These are phyloP conservation scores for Planiliza haematocheilus DNA, from an alignment of 2,113 vertebrate species.

Conservation along the genomic window DNA sequence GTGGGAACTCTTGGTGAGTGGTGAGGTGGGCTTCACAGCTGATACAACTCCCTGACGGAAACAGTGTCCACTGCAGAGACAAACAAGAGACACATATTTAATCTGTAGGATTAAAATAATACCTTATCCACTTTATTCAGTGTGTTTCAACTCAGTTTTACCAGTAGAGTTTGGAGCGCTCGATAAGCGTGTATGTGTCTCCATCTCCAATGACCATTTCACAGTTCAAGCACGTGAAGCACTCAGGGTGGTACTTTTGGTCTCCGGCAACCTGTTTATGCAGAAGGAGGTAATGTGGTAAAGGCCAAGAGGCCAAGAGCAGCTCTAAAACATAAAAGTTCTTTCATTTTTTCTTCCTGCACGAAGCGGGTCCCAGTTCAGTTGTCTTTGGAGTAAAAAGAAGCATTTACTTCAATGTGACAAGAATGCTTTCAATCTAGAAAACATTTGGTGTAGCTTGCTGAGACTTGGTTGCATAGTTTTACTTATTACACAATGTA, in stretches of 20 bases:
- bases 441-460: conserved; percentile 19
- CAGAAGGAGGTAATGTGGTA: neutral
- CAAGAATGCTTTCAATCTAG: conserved; percentile 58
- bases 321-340: neutral
- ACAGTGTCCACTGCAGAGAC: conserved; percentile 87
- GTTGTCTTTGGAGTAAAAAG: too few species aligned
- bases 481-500: conserved; percentile 5
- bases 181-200: conserved; percentile 92
- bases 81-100: neutral
- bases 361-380: conserved; percentile 60
- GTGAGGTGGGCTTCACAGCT: conserved; percentile 70
- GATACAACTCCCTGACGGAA: conserved; percentile 88
- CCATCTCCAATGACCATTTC: conserved; percentile 91
- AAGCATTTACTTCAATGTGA: conserved; percentile 34
- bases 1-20: conserved; percentile 85
- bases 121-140: neutral
- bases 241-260: conserved; percentile 96
- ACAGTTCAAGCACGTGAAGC: conserved; percentile 93
- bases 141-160: conserved; percentile 77
- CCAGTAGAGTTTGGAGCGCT: conserved; percentile 95
- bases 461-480: conserved; percentile 11
- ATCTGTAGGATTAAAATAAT: too few species aligned
- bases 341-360: conserved; percentile 32
- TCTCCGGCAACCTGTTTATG: conserved; percentile 91
- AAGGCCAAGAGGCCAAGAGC: neutral